phyloP scores from a whole-genome alignment of 2,888 invertebrate genomes.

The Phytoseiulus persimilis region DNA sequence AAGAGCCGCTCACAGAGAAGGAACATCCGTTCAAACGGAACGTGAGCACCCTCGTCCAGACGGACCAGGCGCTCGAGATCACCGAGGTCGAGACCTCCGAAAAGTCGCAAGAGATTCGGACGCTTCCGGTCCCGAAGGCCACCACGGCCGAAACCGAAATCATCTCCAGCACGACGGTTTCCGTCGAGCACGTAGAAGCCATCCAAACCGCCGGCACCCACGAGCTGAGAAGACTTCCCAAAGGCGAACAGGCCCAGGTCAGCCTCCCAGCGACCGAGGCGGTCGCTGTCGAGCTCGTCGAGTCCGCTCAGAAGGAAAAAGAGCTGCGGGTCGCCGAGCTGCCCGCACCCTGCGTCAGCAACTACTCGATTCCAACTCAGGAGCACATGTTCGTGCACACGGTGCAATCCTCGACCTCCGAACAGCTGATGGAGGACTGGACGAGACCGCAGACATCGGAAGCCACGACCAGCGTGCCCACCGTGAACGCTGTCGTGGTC shows the following conservation, averaged over 20 bases:
- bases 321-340: neutral
- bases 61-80: conserved; percentile 42
- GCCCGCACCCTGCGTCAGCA: neutral
- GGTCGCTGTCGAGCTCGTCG: conserved; percentile 9
- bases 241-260: neutral
- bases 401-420: conserved; percentile 1
- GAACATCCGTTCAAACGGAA: conserved; percentile 42
- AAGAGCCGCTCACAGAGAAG: conserved; percentile 39
- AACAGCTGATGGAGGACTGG: neutral
- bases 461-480: neutral
- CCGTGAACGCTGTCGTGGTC: neutral
- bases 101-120: conserved; percentile 41
- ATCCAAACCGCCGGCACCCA: conserved; percentile 13
- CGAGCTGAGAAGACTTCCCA: conserved; percentile 16
- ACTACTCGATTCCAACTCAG: conserved; percentile 10
- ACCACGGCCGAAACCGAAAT: conserved; percentile 14
- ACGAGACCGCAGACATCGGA: conserved; percentile 7
- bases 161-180: conserved; percentile 26
- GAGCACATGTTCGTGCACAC: conserved; percentile 10
- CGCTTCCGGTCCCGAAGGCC: conserved; percentile 5
- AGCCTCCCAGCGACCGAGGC: conserved; percentile 19
- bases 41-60: conserved; percentile 42
- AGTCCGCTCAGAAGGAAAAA: conserved; percentile 28
- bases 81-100: conserved; percentile 43
- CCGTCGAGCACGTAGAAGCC: conserved; percentile 19